These are phyloP conservation scores for Caenorhabditis virilis DNA, from an alignment of 2,888 invertebrate species.

Conservation along the genomic window DNA sequence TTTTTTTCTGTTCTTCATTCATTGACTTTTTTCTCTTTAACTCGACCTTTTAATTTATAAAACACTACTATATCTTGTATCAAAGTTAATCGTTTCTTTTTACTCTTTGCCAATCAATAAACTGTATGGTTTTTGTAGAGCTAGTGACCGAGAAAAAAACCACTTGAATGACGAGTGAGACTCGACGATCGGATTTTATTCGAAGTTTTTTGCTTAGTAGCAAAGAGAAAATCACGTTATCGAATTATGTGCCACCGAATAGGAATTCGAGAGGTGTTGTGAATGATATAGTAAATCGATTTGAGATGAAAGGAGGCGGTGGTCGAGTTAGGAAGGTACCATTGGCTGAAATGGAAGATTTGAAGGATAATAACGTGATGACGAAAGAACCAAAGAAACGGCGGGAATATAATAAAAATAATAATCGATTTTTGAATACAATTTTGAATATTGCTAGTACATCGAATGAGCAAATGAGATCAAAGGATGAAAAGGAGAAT, in stretches of 20 bases:
- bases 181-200: conserved; percentile 2
- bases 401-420: conserved; percentile 16
- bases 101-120: no score
- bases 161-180: conserved; percentile 1
- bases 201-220: conserved; percentile 16
- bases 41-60: no score
- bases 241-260: conserved; percentile 23
- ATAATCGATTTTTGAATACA: neutral
- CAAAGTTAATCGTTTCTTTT: no score
- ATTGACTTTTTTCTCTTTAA: no score
- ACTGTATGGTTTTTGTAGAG: no score
- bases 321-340: conserved; percentile 10
- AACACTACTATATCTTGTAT: no score
- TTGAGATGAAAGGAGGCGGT: conserved; percentile 14
- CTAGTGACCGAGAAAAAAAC: no score
- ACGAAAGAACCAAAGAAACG: conserved; percentile 13
- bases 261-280: conserved; percentile 31
- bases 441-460: conserved; percentile 9
- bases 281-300: conserved; percentile 27
- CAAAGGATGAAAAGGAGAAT: conserved; percentile 20
- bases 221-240: conserved; percentile 21
- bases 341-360: conserved; percentile 30
- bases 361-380: conserved; percentile 35
- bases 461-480: conserved; percentile 7
- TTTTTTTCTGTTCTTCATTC: no score